phyloP scores from a whole-genome alignment of 1,140 invertebrate genomes.

The Brachionus sp. region DNA sequence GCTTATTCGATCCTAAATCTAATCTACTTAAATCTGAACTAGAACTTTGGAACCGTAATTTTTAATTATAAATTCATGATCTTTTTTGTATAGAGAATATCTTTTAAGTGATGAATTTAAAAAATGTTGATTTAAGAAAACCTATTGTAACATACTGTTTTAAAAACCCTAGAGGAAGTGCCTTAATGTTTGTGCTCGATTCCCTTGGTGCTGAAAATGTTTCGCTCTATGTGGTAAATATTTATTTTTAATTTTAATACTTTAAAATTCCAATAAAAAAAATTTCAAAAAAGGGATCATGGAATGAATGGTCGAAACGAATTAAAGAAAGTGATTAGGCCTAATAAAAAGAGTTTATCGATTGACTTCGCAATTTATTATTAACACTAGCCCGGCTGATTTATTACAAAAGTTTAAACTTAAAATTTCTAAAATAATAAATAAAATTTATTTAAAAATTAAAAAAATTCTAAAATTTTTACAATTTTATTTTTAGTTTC shows the following conservation, averaged over 20 bases:
- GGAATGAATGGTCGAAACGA: conserved; percentile 1
- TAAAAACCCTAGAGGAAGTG: not conserved
- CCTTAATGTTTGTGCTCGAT: conserved; percentile 15
- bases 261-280: too few species aligned
- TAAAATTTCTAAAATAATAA: too few species aligned
- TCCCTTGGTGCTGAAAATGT: not conserved
- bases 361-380: too few species aligned
- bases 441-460: too few species aligned
- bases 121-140: conserved; percentile 37
- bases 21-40: not conserved
- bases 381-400: too few species aligned
- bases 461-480: too few species aligned
- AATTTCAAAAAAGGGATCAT: conserved; percentile 26
- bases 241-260: not conserved
- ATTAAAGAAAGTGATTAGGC: not conserved
- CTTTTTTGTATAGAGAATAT: not conserved
- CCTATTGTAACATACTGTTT: not conserved
- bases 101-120: not conserved
- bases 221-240: not conserved
- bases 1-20: not conserved
- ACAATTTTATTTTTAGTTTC: too few species aligned
- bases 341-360: too few species aligned
- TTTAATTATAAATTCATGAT: too few species aligned
- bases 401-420: too few species aligned
- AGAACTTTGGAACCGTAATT: not conserved